These are phyloP conservation scores for Vimba vimba DNA, from an alignment of 2,113 vertebrate genomes.

Conservation along the genomic window DNA sequence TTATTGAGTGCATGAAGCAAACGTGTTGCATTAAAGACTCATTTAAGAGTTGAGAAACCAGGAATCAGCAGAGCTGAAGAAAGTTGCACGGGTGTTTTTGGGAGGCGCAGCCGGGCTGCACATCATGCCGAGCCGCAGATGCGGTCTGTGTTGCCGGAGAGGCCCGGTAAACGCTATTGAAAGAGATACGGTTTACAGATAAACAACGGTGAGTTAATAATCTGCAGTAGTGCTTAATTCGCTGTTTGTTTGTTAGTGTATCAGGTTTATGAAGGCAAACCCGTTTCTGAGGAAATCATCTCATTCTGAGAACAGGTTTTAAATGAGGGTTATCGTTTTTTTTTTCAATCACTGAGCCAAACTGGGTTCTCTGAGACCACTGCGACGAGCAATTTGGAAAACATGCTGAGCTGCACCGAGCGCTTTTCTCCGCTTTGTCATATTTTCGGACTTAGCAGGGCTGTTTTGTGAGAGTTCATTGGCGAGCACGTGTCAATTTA, in stretches of 20 bases:
- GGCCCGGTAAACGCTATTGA: constrained; percentile 47
- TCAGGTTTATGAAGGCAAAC: neutral
- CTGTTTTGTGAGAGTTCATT: neutral
- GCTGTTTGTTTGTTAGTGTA: neutral
- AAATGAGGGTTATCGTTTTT: neutral
- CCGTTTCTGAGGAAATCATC: neutral
- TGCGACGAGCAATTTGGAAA: neutral
- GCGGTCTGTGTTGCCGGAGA: constrained; percentile 21
- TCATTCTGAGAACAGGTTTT: neutral
- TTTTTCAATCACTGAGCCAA: neutral
- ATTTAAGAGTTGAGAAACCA: neutral
- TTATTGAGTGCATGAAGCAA: neutral
- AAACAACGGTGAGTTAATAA: constrained; percentile 44
- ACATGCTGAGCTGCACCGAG: neutral
- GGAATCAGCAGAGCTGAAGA: constrained; percentile 18
- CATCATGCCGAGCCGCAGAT: constrained; percentile 44
- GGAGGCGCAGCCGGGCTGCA: constrained; percentile 28
- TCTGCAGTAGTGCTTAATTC: neutral
- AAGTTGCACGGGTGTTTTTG: constrained; percentile 24
- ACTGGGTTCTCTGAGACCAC: neutral
- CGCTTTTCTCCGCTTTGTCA: neutral
- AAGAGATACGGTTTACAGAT: constrained; percentile 17
- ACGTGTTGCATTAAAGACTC: constrained; percentile 31
- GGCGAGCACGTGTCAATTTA: constrained; percentile 55
- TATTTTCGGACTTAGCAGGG: neutral